Evolutionary conservation across 2,797 vertebrate species (phyloP).

Genomic region (Vireo griseus): DNA sequence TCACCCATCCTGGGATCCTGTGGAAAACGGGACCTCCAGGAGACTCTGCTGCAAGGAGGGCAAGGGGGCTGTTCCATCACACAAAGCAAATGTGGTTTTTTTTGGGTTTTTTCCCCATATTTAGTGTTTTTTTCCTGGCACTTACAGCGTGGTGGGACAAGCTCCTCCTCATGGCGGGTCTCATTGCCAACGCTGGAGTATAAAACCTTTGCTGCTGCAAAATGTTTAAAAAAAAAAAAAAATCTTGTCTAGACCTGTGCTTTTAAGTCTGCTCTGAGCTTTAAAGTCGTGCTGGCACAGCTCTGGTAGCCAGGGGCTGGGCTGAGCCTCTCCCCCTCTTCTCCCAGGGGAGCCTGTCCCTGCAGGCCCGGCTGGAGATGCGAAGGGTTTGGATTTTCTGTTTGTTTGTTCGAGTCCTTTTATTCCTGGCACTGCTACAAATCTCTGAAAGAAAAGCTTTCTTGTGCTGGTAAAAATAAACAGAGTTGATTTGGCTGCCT

Average conservation of each 20-base stretch:
- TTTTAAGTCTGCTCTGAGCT: background rate
- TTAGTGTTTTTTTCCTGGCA: background rate
- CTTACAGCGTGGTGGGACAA: fast-evolving
- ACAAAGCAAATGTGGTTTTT: background rate
- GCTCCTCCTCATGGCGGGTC: background rate
- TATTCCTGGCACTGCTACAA: background rate
- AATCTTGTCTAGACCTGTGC: slow-evolving; percentile 39
- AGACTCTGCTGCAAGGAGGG: background rate
- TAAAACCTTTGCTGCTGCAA: background rate
- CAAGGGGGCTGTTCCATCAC: background rate
- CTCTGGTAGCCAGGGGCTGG: slow-evolving; percentile 6
- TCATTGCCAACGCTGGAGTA: fast-evolving
- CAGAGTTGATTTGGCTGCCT: background rate
- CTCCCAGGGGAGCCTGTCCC: slow-evolving; percentile 13
- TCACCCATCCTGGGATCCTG: background rate
- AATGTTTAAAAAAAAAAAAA: background rate
- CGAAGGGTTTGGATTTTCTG: background rate
- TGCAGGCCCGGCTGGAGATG: background rate
- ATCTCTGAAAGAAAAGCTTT: background rate
- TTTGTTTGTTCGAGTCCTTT: slow-evolving; percentile 15
- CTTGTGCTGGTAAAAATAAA: slow-evolving; percentile 16
- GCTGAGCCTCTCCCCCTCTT: background rate
- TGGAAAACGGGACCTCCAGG: background rate
- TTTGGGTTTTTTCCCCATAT: background rate
- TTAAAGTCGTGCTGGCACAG: background rate